These are phyloP conservation scores for Menidia menidia DNA, from an alignment of 2,797 vertebrate species.

Conservation along the genomic window DNA sequence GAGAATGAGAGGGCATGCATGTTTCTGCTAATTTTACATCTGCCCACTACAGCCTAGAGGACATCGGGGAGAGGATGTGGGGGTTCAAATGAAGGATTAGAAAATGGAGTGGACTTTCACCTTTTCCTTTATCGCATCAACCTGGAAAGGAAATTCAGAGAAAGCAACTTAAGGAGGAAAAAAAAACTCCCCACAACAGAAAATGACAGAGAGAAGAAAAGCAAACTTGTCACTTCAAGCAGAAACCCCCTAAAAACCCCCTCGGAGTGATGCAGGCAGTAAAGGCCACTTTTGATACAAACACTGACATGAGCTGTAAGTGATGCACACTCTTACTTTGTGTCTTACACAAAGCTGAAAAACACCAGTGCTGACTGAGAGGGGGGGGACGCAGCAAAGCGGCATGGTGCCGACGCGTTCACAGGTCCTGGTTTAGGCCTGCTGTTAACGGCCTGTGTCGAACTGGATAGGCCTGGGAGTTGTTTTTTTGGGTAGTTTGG, in stretches of 20 bases:
- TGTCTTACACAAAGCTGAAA: conserved; percentile 2
- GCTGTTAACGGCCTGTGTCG: too few relatives aligned
- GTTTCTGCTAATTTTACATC: conserved; percentile 94
- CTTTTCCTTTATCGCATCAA: conserved; percentile 99
- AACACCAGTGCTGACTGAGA: not conserved
- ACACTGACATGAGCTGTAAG: conserved; percentile 68
- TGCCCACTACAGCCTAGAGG: conserved; percentile 91
- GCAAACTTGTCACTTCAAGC: conserved; percentile 81
- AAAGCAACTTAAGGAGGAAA: conserved; percentile 93
- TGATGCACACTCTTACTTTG: not conserved
- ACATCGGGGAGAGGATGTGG: conserved; percentile 45
- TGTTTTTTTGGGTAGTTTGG: conserved; percentile 27
- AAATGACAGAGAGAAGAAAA: conserved; percentile 87
- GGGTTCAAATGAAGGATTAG: conserved; percentile 85
- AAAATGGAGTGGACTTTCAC: conserved; percentile 99
- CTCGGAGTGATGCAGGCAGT: conserved; percentile 68
- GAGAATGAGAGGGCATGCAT: conserved; percentile 86
- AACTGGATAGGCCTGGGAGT: too few relatives aligned
- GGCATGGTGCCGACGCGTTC: too few relatives aligned
- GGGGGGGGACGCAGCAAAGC: not conserved
- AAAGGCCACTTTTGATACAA: conserved; percentile 79
- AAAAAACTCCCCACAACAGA: conserved; percentile 87
- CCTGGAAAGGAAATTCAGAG: conserved; percentile 94
- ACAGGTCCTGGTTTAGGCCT: too few relatives aligned
- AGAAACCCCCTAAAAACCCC: conserved; percentile 80